Base-by-base conservation (phyloP, 1,140 invertebrate genomes). In the Pantala flavescens region DNA sequence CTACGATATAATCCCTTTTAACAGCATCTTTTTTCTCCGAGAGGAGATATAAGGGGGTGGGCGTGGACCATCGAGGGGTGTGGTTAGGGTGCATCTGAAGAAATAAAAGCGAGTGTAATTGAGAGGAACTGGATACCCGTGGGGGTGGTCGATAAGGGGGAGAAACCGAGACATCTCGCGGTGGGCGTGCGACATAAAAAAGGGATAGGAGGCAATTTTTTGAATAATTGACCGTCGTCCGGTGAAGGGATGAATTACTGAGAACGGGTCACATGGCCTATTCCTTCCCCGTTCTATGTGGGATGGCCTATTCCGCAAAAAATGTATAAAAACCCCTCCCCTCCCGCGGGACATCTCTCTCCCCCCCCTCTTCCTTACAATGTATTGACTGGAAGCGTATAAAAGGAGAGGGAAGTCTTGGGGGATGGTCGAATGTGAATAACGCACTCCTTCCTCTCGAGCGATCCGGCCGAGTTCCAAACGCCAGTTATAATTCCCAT, bases 151-250 rank as follows among this genome's bases (percentile, higher is more conserved):
- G 49, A 12, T 63, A 12, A 7, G 49, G 49, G 49, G 49, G 12
- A 12, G 49, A 19, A 21, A 63, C 16, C 16, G 49, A 63, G 49
- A 63, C 49, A 21, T 63, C 49, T 21, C 49, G 49, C 49, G 49
- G n/a, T 63, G 49, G n/a, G 49, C 49, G 49, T 3, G 12, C 12
- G 49, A 63, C 49, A 63, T 63, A 63, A 63, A 63, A 63, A 63
- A 63, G 49, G n/a, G 49, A 63, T 63, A 63, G 49, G n/a, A 63
- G 49, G 82, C 79, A 82, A 83, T 83, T 83, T 83, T 83, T 83
- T 83, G 82, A 83, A 83, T 83, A 83, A 83, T 83, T 83, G 82
- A 83, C 82, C 80, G 79, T 80, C 79, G 82, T 83, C 82, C 82
- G 82, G 82, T 82, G 74, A 78, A 81, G 82, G 82, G 83, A 83